phyloP scores from a whole-genome alignment of 1,140 invertebrate species.

The Drosophila malerkotliana region DNA sequence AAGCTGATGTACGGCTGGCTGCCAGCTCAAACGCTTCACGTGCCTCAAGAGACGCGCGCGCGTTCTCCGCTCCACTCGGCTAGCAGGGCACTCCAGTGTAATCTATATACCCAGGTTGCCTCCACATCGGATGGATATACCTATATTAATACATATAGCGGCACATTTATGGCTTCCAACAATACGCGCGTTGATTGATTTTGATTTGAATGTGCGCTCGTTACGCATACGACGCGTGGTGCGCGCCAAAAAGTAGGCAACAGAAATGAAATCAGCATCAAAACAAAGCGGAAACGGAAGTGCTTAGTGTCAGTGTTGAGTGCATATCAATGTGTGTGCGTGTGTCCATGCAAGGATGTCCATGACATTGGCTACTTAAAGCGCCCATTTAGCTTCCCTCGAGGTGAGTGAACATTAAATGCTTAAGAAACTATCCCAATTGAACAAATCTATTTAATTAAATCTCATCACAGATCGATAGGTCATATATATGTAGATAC shows the following conservation, averaged over 20 bases:
- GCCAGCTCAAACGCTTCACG: slow-evolving; percentile 76
- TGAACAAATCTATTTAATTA: slow-evolving; percentile 3
- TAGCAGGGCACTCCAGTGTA: slow-evolving; percentile 5
- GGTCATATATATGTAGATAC: slow-evolving; percentile 31
- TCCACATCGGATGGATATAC: slow-evolving; percentile 12
- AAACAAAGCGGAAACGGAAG: slow-evolving; percentile 71
- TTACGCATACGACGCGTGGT: slow-evolving; percentile 71
- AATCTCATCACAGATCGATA: slow-evolving; percentile 45
- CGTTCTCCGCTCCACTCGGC: slow-evolving; percentile 38
- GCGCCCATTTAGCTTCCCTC: slow-evolving; percentile 6
- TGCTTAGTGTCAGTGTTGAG: slow-evolving; percentile 55
- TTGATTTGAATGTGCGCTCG: slow-evolving; percentile 76
- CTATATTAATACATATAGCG: slow-evolving; percentile 1
- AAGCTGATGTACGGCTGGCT: slow-evolving; percentile 65
- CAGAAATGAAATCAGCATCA: slow-evolving; percentile 30
- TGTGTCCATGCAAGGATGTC: slow-evolving; percentile 23
- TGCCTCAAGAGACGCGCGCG: slow-evolving; percentile 74
- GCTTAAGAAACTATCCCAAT: neutral
- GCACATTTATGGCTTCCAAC: slow-evolving; percentile 45
- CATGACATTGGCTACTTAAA: slow-evolving; percentile 32
- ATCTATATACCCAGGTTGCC: slow-evolving; percentile 9
- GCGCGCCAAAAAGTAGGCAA: slow-evolving; percentile 69
- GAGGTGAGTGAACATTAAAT: slow-evolving; percentile 31
- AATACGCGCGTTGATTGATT: slow-evolving; percentile 74
- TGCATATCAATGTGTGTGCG: slow-evolving; percentile 16